Conservation (phyloP, 2,888 invertebrate genomes). For the Epistrophella euchroma region DNA sequence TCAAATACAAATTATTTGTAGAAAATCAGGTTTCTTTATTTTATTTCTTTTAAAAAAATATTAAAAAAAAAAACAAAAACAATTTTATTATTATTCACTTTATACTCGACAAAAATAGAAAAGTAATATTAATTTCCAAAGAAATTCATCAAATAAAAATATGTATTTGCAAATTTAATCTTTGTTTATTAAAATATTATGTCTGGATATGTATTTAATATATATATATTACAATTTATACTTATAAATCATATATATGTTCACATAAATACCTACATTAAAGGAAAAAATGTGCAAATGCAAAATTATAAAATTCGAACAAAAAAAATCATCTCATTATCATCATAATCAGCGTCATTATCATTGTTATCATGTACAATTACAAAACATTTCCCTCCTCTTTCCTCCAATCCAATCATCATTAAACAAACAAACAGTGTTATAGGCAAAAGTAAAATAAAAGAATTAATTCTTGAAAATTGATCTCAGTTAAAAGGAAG, state of each 20-base stretch:
- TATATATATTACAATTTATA: constrained; percentile 22
- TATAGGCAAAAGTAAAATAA: constrained; percentile 17
- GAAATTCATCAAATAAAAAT: constrained; percentile 47
- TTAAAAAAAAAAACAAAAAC: constrained; percentile 8
- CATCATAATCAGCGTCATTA: not conserved
- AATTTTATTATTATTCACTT: constrained; percentile 42
- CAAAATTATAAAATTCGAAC: constrained; percentile 31
- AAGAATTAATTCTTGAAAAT: constrained; percentile 55
- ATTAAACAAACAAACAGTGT: constrained; percentile 13
- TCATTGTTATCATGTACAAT: not conserved
- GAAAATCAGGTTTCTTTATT: constrained; percentile 3
- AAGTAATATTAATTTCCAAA: constrained; percentile 64
- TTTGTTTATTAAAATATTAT: constrained; percentile 40
- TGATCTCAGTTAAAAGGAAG: constrained; percentile 58
- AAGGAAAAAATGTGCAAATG: constrained; percentile 10
- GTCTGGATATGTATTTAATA: constrained; percentile 17
- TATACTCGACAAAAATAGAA: constrained; percentile 31
- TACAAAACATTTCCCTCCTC: constrained; percentile 21
- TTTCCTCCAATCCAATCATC: constrained; percentile 18
- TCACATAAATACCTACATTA: not conserved
- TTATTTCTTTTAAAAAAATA: not conserved
- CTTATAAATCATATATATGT: constrained; percentile 11
- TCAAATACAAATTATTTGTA: constrained; percentile 18
- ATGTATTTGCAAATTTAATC: constrained; percentile 57
- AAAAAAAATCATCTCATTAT: constrained; percentile 26